These are phyloP conservation scores for Julus scandinavius DNA, from an alignment of 2,888 invertebrate species.

Conservation along the genomic window DNA sequence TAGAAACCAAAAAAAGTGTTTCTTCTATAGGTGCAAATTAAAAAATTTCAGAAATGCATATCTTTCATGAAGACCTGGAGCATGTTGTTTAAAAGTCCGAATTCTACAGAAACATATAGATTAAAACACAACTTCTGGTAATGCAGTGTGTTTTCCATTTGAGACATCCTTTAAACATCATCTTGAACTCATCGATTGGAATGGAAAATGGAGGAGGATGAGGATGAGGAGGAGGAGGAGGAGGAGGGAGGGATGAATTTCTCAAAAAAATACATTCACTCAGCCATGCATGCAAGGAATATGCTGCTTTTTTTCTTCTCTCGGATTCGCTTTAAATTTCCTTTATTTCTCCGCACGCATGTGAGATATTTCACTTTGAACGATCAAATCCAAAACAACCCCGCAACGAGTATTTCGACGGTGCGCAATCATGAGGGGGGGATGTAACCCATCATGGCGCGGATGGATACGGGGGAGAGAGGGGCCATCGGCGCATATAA, in stretches of 20 bases:
- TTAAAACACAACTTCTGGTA: no score
- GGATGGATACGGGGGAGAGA: slow-evolving; percentile 12
- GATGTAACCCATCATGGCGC: not conserved
- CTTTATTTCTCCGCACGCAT: slow-evolving; percentile 6
- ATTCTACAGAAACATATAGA: no score
- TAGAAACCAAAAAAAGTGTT: no score
- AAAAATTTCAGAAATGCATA: no score
- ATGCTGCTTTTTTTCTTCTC: not conserved
- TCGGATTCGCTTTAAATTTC: not conserved
- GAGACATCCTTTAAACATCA: not conserved
- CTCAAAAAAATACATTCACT: not conserved
- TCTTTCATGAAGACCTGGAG: no score
- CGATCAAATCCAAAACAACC: slow-evolving; percentile 34
- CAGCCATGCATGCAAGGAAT: not conserved
- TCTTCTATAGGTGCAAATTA: no score
- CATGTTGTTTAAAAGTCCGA: no score
- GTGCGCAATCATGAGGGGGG: slow-evolving; percentile 23
- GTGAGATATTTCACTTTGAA: slow-evolving; percentile 24
- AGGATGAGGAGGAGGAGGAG: no score
- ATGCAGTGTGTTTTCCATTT: not conserved
- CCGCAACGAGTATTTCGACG: slow-evolving; percentile 28
- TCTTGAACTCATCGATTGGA: no score
- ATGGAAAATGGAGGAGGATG: not conserved
- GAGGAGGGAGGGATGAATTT: not conserved
- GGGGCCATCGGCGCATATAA: not conserved